Evolutionary conservation across 1,140 invertebrate genomes (phyloP).

Genomic region (Cydia splendana): DNA sequence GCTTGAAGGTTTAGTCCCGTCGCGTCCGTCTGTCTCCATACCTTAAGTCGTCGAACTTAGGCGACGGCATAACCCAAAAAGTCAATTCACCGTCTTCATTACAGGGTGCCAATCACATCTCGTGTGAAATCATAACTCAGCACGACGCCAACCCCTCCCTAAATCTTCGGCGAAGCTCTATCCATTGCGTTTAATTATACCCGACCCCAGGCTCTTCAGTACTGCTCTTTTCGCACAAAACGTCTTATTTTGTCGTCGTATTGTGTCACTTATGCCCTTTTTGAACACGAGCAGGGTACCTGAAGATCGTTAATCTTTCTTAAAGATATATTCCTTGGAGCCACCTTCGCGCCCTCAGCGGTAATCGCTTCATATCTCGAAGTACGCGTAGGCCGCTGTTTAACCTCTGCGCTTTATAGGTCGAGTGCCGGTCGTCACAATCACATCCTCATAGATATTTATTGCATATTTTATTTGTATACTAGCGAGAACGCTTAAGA

Average conservation of each 20-base stretch:
- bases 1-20: too few species aligned
- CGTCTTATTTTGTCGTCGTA: neutral
- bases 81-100: conserved; percentile 59
- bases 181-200: conserved; percentile 77
- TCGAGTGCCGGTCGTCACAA: neutral
- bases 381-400: conserved; percentile 40
- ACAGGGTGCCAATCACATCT: conserved; percentile 70
- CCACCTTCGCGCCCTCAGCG: conserved; percentile 56
- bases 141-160: conserved; percentile 67
- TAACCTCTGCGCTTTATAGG: conserved; percentile 46
- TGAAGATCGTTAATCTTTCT: conserved; percentile 78
- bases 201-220: conserved; percentile 61
- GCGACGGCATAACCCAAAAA: conserved; percentile 38
- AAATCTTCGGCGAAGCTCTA: conserved; percentile 71
- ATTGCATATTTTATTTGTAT: too few species aligned
- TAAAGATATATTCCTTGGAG: conserved; percentile 73
- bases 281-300: conserved; percentile 41
- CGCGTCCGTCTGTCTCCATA: too few species aligned
- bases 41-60: neutral
- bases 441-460: too few species aligned
- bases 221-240: neutral
- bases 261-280: neutral
- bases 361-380: conserved; percentile 65
- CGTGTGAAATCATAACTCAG: conserved; percentile 75
- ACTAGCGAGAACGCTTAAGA: too few species aligned